Percentiles rank a stretch among this genome's conserved stretches.
phyloP scores from a whole-genome alignment of 2,888 invertebrate genomes.

The Luffia ferchaultella region DNA sequence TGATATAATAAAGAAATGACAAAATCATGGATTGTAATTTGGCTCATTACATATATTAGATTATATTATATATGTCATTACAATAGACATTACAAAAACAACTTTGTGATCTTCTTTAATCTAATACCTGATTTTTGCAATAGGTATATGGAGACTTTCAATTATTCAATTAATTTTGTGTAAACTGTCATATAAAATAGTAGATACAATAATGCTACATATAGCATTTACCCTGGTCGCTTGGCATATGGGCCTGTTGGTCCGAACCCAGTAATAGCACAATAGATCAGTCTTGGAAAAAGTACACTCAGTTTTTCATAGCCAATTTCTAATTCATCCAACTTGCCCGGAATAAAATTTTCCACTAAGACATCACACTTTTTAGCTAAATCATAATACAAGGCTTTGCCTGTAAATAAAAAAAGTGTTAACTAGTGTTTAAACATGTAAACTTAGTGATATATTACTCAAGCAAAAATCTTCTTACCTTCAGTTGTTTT shows the following conservation, averaged over 20 bases:
- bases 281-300: constrained; percentile 87
- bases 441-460: background rate
- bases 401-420: constrained; percentile 38
- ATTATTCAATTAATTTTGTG: no score
- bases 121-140: no score
- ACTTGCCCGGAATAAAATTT: constrained; percentile 93
- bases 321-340: constrained; percentile 79
- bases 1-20: no score
- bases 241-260: constrained; percentile 83
- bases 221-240: constrained; percentile 84
- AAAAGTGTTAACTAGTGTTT: background rate
- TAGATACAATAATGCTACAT: no score
- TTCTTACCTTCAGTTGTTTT: constrained; percentile 71
- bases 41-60: no score
- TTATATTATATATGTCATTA: no score
- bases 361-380: constrained; percentile 91
- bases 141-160: no score
- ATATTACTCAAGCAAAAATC: background rate
- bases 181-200: no score
- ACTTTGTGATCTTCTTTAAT: no score
- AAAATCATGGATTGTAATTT: no score
- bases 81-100: no score
- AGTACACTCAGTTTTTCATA: constrained; percentile 74
- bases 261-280: constrained; percentile 94
- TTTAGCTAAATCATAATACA: constrained; percentile 75